Evolutionary conservation across 2,113 vertebrate genomes (phyloP), one percentile per base, ranked within the genome.

Genomic region (Tachuris rubrigastra): DNA sequence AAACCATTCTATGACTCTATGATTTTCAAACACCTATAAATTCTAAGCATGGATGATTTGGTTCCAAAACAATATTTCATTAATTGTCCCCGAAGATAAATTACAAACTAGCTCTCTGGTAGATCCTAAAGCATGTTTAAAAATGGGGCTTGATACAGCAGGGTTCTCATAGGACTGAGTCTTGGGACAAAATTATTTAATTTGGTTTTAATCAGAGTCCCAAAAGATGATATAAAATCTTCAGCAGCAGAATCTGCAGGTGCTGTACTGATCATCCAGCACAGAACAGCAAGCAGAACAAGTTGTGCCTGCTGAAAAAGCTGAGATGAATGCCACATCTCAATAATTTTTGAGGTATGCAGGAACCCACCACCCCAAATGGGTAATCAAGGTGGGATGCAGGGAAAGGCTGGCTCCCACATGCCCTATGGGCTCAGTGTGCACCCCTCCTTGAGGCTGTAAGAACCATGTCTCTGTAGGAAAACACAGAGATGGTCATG

Each of bases 361-460:
- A 7, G 46, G 59, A 55, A 50, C 10, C 33, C 68, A 22, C 16
- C 1, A 8, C 4, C 15, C 14, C 23, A 31, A 1, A 1, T 14
- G 10, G 20, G 13, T 41, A 49, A 62, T 62, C 73, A 17, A 37
- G 17, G 30, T 25, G 14, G 15, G n/a, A 59, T 46, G 11, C 37
- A 59, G 18, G 25, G n/a, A 53, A 73, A 77, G 19, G 3, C 5
- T 66, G 23, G 25, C 14, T 86, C 25, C 39, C 12, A 19, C 0
- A 0, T 24, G 19, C 18, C 5, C 8, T 19, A 18, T 0, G 0
- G 41, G 6, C 46, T 84, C 49, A 39, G 24, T 6, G 22, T 77
- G 41, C 12, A 25, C 4, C 9, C 19, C 31, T 58, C 8, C 24
- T 44, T 22, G 60, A 80, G 6, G 9, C 7, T 31, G n/a, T 6